These are phyloP conservation scores for Dascillus cervinus DNA, from an alignment of 2,888 invertebrate species.

Conservation along the genomic window DNA sequence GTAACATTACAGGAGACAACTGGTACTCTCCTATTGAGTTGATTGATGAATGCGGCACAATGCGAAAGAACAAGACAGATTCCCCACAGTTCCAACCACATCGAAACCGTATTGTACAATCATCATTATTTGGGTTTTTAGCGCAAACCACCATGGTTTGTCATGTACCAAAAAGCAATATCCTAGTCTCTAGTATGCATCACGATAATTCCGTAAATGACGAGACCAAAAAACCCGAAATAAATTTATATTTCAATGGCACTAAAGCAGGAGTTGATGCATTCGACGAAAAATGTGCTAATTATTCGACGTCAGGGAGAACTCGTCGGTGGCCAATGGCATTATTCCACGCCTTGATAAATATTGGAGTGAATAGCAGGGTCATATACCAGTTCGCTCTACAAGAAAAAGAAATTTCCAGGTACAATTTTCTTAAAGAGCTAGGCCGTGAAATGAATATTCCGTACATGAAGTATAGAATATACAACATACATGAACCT, in stretches of 20 bases:
- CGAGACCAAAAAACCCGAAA: constrained; percentile 19
- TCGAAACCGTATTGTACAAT: no score
- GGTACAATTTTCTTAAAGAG: neutral
- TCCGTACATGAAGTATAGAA: neutral
- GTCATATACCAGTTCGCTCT: neutral
- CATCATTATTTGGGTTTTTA: no score
- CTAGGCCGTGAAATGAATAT: neutral
- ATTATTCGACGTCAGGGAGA: constrained; percentile 18
- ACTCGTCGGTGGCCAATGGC: constrained; percentile 23
- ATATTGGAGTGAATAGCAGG: constrained; percentile 4
- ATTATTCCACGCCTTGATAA: constrained; percentile 11
- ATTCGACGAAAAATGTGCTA: constrained; percentile 23
- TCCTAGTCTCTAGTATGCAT: constrained; percentile 23
- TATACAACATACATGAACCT: neutral
- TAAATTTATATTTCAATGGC: constrained; percentile 21
- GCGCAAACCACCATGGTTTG: no score
- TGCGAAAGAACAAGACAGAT: no score
- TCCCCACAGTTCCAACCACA: no score
- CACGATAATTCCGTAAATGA: constrained; percentile 13
- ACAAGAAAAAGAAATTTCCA: neutral
- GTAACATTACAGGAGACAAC: no score
- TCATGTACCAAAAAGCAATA: no score
- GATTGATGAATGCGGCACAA: no score
- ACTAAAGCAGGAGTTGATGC: constrained; percentile 22
- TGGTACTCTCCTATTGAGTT: no score